Conservation (phyloP, 2,797 vertebrate species). For the Trichosurus vulpecula region DNA sequence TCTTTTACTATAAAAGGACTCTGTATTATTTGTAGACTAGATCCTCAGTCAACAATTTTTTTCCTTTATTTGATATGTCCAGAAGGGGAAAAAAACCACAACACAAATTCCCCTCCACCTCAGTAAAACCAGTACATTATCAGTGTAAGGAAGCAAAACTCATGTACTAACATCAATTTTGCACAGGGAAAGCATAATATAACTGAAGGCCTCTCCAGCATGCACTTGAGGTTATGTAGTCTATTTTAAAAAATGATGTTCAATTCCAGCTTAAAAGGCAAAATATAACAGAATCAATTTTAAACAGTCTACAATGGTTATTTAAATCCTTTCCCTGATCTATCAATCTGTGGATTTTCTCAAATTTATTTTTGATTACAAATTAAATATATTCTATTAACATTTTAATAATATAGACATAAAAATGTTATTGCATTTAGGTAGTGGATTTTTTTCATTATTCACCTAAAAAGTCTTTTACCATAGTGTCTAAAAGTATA, state of each 20-base stretch:
- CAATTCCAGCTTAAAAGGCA: constrained; percentile 11
- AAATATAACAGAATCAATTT: constrained; percentile 45
- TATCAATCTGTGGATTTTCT: constrained; percentile 13
- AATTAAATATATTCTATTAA: background rate
- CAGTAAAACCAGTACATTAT: constrained; percentile 27
- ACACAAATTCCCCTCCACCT: background rate
- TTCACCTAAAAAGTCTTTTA: constrained; percentile 1
- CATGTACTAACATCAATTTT: background rate
- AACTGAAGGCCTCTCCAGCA: constrained; percentile 53
- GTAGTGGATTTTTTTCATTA: constrained; percentile 40
- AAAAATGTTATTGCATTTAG: constrained; percentile 2
- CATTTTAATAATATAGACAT: constrained; percentile 17
- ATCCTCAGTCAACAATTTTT: background rate
- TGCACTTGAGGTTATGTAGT: constrained; percentile 43
- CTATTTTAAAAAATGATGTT: constrained; percentile 60
- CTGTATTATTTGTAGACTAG: constrained; percentile 46
- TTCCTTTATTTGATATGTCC: constrained; percentile 26
- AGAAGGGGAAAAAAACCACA: background rate
- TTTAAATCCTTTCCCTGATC: constrained; percentile 36
- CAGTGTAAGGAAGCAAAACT: constrained; percentile 47
- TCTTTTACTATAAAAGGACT: background rate
- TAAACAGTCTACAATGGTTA: background rate
- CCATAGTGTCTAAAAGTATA: constrained; percentile 42
- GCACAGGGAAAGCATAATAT: constrained; percentile 19
- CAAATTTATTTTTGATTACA: constrained; percentile 15